phyloP scores from a whole-genome alignment of 2,797 vertebrate species.

The Mallotus villosus region DNA sequence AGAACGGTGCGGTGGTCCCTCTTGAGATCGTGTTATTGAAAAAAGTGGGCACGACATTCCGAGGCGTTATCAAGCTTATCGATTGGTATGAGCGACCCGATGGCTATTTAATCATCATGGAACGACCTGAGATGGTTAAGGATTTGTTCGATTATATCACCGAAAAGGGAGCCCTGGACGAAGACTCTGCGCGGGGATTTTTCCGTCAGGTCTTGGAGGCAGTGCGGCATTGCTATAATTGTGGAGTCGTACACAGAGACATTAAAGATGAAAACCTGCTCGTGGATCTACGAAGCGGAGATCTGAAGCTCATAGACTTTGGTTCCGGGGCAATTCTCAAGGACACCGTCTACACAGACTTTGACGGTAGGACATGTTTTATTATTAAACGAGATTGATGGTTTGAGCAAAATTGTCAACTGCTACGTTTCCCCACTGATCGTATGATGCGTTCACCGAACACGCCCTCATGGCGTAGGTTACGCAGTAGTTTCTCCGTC shows the following conservation, averaged over 20 bases:
- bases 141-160: conserved; percentile 90
- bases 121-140: conserved; percentile 83
- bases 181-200: conserved; percentile 81
- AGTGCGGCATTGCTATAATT: conserved; percentile 84
- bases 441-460: too few species aligned
- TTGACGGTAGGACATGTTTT: conserved; percentile 77
- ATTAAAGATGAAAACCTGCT: conserved; percentile 90
- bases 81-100: conserved; percentile 88
- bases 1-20: conserved; percentile 81
- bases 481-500: too few species aligned
- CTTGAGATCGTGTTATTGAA: conserved; percentile 85
- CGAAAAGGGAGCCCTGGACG: conserved; percentile 84
- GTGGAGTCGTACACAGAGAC: conserved; percentile 85
- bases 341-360: conserved; percentile 90
- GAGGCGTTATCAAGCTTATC: conserved; percentile 83
- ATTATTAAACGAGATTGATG: neutral
- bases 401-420: too few species aligned
- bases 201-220: conserved; percentile 86
- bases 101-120: conserved; percentile 85
- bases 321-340: conserved; percentile 87
- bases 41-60: conserved; percentile 83
- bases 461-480: too few species aligned
- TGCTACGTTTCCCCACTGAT: too few species aligned
- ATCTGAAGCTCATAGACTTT: conserved; percentile 88
- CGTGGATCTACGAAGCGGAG: conserved; percentile 81